phyloP scores from a whole-genome alignment of 2,797 vertebrate genomes.

The Peromyscus nudipes region DNA sequence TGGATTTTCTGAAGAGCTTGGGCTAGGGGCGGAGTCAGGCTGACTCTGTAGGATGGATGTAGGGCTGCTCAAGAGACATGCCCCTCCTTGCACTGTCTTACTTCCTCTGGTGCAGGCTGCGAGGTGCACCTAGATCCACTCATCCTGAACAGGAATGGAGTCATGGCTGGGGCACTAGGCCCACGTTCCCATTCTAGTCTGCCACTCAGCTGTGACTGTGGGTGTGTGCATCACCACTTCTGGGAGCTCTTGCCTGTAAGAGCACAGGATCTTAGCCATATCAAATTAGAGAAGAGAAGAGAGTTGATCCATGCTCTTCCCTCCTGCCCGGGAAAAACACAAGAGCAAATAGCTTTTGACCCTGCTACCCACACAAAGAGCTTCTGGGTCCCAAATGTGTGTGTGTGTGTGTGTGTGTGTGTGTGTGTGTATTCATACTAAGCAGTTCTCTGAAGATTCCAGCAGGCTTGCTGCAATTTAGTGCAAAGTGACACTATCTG shows the following conservation, averaged over 20 bases:
- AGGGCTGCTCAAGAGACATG: not conserved
- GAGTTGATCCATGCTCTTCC: not conserved
- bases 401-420: too few relatives aligned
- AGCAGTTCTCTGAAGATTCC: not conserved
- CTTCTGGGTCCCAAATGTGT: not conserved
- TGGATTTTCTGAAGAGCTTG: not conserved
- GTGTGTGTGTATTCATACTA: not conserved
- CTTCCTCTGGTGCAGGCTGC: not conserved
- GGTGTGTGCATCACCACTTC: not conserved
- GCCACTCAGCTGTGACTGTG: not conserved
- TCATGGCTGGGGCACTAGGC: not conserved
- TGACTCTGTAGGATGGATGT: not conserved
- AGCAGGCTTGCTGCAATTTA: not conserved
- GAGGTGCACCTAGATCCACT: too few relatives aligned
- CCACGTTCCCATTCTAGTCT: not conserved
- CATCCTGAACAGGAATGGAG: not conserved
- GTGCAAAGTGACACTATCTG: not conserved
- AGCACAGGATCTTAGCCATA: too few relatives aligned
- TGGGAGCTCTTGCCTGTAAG: not conserved
- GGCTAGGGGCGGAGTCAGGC: not conserved
- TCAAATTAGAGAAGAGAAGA: too few relatives aligned
- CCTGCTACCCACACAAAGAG: not conserved
- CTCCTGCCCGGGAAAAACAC: not conserved
- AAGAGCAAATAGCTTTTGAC: not conserved
- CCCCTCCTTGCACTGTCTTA: not conserved